Percentiles rank a stretch among this genome's conserved stretches.
These are phyloP conservation scores for Podargus strigoides DNA, from an alignment of 2,797 vertebrate species.

Conservation along the genomic window DNA sequence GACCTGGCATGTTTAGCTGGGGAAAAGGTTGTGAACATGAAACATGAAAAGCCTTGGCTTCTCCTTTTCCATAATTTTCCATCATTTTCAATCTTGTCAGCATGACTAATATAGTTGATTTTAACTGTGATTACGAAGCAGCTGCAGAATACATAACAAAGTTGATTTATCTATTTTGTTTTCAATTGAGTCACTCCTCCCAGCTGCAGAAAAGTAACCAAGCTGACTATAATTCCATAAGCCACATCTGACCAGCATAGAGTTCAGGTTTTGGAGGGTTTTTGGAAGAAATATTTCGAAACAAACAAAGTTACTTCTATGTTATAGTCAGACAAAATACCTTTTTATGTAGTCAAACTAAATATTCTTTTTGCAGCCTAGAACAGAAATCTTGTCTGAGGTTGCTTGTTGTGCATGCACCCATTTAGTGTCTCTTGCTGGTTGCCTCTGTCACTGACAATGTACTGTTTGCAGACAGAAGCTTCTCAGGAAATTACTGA, in stretches of 20 bases:
- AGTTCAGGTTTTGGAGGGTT: neutral
- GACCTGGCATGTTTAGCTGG: neutral
- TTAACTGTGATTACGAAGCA: neutral
- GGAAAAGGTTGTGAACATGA: neutral
- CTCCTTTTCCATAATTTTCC: neutral
- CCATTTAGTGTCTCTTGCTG: neutral
- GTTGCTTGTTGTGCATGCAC: neutral
- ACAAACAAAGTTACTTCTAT: neutral
- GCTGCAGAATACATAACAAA: neutral
- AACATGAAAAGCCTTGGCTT: neutral
- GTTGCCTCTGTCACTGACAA: no score
- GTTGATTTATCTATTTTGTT: neutral
- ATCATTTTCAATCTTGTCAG: neutral
- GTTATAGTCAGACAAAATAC: neutral
- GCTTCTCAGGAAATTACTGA: neutral
- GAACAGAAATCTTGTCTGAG: neutral
- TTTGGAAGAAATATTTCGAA: neutral
- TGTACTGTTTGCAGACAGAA: neutral
- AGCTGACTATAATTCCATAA: neutral
- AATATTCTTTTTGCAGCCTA: neutral
- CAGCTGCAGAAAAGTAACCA: neutral
- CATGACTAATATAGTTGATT: neutral
- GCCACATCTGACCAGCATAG: neutral
- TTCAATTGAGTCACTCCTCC: neutral
- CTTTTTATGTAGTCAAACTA: neutral